Conservation (phyloP, 2,888 invertebrate species). For the Drosophila paramelanica region DNA sequence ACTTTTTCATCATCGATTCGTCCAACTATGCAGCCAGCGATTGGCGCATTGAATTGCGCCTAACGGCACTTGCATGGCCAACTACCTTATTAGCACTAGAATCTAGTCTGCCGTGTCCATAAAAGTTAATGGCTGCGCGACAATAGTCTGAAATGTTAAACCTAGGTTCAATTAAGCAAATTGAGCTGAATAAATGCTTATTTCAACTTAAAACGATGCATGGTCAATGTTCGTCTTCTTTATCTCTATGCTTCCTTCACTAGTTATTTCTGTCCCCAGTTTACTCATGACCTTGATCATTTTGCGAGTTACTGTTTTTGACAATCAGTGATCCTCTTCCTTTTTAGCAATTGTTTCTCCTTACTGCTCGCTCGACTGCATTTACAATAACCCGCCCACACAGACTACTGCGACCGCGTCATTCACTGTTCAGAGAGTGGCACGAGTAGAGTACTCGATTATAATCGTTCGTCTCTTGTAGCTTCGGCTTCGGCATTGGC, state of each 20-base stretch:
- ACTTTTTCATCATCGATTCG: conserved; percentile 54
- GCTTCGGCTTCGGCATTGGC: conserved; percentile 40
- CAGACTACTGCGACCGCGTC: conserved; percentile 27
- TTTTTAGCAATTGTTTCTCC: conserved; percentile 31
- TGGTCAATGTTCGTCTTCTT: background rate
- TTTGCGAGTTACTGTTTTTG: conserved; percentile 23
- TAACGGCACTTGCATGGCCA: conserved; percentile 66
- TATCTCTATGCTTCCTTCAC: background rate
- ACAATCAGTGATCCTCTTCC: conserved; percentile 49
- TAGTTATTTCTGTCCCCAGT: background rate
- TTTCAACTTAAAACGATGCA: background rate
- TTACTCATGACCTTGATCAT: conserved; percentile 36
- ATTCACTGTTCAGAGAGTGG: conserved; percentile 17
- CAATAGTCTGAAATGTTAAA: conserved; percentile 12
- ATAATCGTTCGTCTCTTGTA: conserved; percentile 42
- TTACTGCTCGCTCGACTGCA: conserved; percentile 11
- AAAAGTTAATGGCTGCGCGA: conserved; percentile 13
- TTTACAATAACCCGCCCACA: conserved; percentile 27
- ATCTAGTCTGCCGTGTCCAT: conserved; percentile 28
- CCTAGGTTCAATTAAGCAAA: conserved; percentile 1
- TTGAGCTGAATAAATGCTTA: background rate
- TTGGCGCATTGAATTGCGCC: conserved; percentile 49
- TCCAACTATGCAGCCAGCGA: conserved; percentile 8
- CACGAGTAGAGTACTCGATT: conserved; percentile 24
- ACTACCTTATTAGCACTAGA: conserved; percentile 51